Evolutionary conservation across 2,797 vertebrate species (phyloP), one percentile per base, ranked within the genome.

Genomic region (Melanogrammus aeglefinus): DNA sequence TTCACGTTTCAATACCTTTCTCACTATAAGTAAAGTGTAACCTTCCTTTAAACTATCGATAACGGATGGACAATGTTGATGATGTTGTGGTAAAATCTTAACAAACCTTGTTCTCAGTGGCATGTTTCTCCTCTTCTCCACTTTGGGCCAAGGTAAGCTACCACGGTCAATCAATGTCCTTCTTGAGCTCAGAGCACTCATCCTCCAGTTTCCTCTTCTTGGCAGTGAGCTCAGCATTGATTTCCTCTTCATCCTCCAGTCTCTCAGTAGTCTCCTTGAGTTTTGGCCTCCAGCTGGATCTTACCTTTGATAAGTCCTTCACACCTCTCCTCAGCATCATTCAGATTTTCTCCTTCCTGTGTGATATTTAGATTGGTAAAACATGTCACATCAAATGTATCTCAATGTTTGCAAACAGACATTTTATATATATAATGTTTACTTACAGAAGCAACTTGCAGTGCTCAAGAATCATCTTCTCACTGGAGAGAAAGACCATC

Each of bases 111-210:
- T 90, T 80, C 71, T 96, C 95, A 1, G 92, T 95, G 78, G 94
- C 93, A 0, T 96, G 95, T 80, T 96, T 96, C 82, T 95, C 95
- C n/a, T n/a, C 82, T 87, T 90, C 57, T 84, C 87, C 66, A 87
- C 87, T 92, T 92, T 91, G 38, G n/a, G 89, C 86, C 73, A 91
- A 80, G 12, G 93, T 94, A 29, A 94, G 90, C 86, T 94, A n/a
- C 93, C 82, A 94, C n/a, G 84, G 86, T 94, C 92, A 35, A 84
- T 93, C 92, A 6, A 94, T 94, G 80, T 94, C 93, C 77, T 91
- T 94, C 29, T 29, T 29, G 1, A 29, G 83, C 82, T 94, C 93
- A 66, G 85, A 75, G 77, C 88, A 92, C 85, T 88, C 94, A 88
- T 94, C 92, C 82, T 94, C 95, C 79, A 96, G 91, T 84, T 93